Evolutionary conservation across 2,888 invertebrate genomes (phyloP), one percentile per base, ranked within the genome.

Genomic region (Brenthis hecate): DNA sequence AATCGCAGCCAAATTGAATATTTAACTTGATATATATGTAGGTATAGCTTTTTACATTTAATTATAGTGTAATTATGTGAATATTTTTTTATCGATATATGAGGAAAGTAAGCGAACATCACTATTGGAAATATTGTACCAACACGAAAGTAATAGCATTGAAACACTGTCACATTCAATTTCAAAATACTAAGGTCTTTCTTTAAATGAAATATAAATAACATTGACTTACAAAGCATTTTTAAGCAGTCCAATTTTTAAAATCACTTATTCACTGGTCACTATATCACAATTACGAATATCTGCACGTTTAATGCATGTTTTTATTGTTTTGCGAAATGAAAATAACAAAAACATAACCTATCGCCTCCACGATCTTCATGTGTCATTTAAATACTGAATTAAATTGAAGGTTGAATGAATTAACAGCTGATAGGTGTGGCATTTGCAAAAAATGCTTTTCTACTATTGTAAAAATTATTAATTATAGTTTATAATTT

Each of bases 361-460:
- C 70, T 70, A 56, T 63, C 65, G 62, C 65, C 60, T 70, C 58
- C 65, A 68, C 72, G 67, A 65, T 70, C 70, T 63, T 65, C 68
- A 68, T 54, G 57, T 70, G 72, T 68, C 68, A 70, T 55, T 63
- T 23, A 57, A 48, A 51, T 53, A 69, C 62, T 69, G 62, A 70
- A 68, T 57, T 48, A 28, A 50, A 68, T 56, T 73, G 76, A 77
- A 75, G 75, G 76, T 75, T 76, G 74, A 75, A 75, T 67, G 73
- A 78, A 77, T 6, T 58, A 65, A 68, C 81, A 82, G 81, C 81
- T 82, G 81, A 80, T 81, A 71, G 70, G 61, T 62, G 51, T 51
- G 54, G n/a, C 66, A 23, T 6, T 1, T 51, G 16, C 3, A 51
- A 62, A 67, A 55, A 43, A 23, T 43, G 4, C 16, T 50, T 62